Conservation (phyloP, 2,797 vertebrate species). For the Lepidocolaptes lacrymiger region DNA sequence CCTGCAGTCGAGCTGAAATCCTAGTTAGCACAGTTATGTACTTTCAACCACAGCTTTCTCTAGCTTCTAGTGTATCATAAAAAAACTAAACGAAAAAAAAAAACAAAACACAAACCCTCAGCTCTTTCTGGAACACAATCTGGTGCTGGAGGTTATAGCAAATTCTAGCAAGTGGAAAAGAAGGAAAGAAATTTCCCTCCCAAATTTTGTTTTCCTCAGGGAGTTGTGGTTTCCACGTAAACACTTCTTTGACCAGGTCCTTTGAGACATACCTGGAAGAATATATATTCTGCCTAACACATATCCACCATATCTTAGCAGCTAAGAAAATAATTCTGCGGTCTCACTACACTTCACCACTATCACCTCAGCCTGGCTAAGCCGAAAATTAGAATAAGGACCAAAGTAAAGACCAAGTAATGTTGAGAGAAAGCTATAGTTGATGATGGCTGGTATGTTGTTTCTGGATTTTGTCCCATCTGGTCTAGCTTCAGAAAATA, state of each 20-base stretch:
- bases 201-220: slow-evolving; percentile 35
- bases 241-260: not conserved
- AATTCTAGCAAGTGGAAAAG: slow-evolving; percentile 30
- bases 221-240: slow-evolving; percentile 62
- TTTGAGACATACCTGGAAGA: slow-evolving; percentile 40
- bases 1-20: not conserved
- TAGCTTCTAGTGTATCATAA: not conserved
- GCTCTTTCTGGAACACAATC: not conserved
- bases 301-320: slow-evolving; percentile 16
- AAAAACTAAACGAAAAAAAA: not conserved
- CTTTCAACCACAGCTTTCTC: not conserved
- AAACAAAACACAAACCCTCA: not conserved
- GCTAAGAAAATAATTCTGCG: slow-evolving; percentile 22
- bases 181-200: slow-evolving; percentile 9
- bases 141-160: slow-evolving; percentile 31
- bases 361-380: slow-evolving; percentile 18
- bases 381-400: not conserved
- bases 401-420: not conserved
- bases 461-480: slow-evolving; percentile 15
- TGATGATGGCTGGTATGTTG: not conserved
- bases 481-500: slow-evolving; percentile 18
- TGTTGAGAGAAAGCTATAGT: not conserved
- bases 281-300: slow-evolving; percentile 22
- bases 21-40: not conserved
- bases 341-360: slow-evolving; percentile 14